phyloP scores from a whole-genome alignment of 2,113 vertebrate species.

The Zosterops lateralis region DNA sequence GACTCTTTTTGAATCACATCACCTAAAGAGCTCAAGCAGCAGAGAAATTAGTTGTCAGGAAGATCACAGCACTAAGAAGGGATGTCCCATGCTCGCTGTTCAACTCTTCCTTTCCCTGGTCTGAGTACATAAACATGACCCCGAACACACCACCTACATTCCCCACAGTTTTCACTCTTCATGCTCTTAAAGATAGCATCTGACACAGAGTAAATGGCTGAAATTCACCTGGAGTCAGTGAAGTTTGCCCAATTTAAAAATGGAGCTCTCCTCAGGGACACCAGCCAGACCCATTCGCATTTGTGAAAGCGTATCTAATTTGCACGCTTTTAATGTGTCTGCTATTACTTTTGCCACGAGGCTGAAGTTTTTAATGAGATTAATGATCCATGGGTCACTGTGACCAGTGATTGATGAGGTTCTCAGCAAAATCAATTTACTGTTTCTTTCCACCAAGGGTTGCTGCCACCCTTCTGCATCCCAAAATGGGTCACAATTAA shows the following conservation, averaged over 20 bases:
- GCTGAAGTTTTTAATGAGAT: slow-evolving; percentile 48
- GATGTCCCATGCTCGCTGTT: not conserved
- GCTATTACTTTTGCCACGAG: not conserved
- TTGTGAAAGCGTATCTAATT: not conserved
- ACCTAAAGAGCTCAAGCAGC: not conserved
- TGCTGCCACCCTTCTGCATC: not conserved
- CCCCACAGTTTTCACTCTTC: not conserved
- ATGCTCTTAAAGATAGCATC: not conserved
- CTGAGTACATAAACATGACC: not conserved
- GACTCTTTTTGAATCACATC: not conserved
- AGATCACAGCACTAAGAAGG: not conserved
- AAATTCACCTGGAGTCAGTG: not conserved
- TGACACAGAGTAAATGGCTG: not conserved
- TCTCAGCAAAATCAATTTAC: slow-evolving; percentile 50
- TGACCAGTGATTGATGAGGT: slow-evolving; percentile 47
- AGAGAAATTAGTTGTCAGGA: not conserved
- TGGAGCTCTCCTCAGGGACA: not conserved
- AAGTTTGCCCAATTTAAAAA: not conserved
- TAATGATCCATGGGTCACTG: slow-evolving; percentile 30
- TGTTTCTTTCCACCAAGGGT: slow-evolving; percentile 1
- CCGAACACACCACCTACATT: not conserved
- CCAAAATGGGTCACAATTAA: slow-evolving; percentile 27
- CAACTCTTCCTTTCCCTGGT: not conserved
- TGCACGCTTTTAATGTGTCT: not conserved
- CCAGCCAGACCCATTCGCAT: not conserved